Evolutionary conservation across 2,113 vertebrate species (phyloP), one percentile per base, ranked within the genome.

Genomic region (Plecotus auritus): DNA sequence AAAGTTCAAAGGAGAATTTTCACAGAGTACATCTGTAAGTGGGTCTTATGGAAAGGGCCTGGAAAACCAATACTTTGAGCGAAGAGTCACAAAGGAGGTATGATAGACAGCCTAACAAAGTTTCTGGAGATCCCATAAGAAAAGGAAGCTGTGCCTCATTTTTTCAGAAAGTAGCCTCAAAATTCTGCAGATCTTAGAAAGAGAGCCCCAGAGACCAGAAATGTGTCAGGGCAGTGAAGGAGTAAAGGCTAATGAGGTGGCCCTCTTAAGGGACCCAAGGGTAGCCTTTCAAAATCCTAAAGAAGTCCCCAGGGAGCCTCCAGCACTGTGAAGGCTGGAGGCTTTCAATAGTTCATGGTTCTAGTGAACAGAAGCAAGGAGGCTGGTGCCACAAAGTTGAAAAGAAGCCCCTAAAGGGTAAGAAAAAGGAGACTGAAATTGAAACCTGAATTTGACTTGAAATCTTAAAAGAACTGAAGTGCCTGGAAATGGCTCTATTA

Each of bases 381-480:
- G 23, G 20, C 64, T 59, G n/a, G n/a, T 69, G 5, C 18, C 78
- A 42, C 66, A 30, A 64, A 70, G 81, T 51, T 76, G 13, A 86
- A 76, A 11, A 6, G 37, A 72, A 69, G n/a, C 17, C 22, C 9
- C 20, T 82, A n/a, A 56, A 54, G 14, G 9, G 10, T 54, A 70
- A 85, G 49, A 92, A 10, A 78, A 91, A 72, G 26, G 30, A 42
- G 11, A 51, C 35, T 56, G 45, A 85, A 88, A 91, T 84, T 80
- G 56, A 64, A 96, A 95, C 9, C 20, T 72, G 9, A 77, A 83
- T 84, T 92, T 92, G 64, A 54, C 23, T 77, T 82, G 42, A 95
- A 94, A 78, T 90, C n/a, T 87, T 90, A 61, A 94, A 87, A 83
- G 86, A n/a, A 72, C 47, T 35, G 13, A 88, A 84, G 22, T 80